Evolutionary conservation across 2,888 invertebrate species (phyloP), one percentile per base, ranked within the genome.

Genomic region (Drosophila parthenogenetica): DNA sequence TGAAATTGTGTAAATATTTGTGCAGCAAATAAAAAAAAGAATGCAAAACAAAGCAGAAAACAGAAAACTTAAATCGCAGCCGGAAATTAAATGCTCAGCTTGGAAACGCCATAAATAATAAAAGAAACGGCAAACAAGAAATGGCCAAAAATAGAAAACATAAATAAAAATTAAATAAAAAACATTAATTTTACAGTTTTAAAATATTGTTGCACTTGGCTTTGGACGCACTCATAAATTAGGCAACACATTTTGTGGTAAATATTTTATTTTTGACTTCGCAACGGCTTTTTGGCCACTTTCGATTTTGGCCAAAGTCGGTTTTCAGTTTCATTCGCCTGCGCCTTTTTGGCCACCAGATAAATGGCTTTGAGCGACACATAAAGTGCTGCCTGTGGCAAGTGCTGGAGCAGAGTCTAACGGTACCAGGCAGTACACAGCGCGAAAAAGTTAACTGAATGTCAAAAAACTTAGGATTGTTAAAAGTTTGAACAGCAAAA

Each of bases 1-100:
- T 73, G 79, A 70, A 75, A 72, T 83, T 86, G 88, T 85, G 85
- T 86, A 85, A 85, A 85, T 87, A 85, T 85, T 85, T 85, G 83
- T 73, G 60, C 71, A 77, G 73, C 77, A 77, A 76, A 77, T 73
- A 69, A 76, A 35, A 35, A 35, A 35, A 11, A 35, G 0, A 35
- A n/a, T n/a, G n/a, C 13, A 51, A 64, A 60, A n/a, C 57, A 53
- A 22, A 57, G 14, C 25, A 39, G 8, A 53, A 60, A 61, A 19
- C 55, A 50, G 3, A 29, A 40, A 37, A 37, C 14, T 14, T 16
- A 22, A 57, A 57, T 46, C 22, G 57, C 77, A 69, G 58, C 76
- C 73, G 76, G 76, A 76, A 76, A 76, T 76, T 76, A 73, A 37
- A 64, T 64, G 73, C 54, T 54, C 29, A 17, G 25, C 14, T 53